Conservation (phyloP, 2,113 vertebrate species). For the Mus spicilegus region DNA sequence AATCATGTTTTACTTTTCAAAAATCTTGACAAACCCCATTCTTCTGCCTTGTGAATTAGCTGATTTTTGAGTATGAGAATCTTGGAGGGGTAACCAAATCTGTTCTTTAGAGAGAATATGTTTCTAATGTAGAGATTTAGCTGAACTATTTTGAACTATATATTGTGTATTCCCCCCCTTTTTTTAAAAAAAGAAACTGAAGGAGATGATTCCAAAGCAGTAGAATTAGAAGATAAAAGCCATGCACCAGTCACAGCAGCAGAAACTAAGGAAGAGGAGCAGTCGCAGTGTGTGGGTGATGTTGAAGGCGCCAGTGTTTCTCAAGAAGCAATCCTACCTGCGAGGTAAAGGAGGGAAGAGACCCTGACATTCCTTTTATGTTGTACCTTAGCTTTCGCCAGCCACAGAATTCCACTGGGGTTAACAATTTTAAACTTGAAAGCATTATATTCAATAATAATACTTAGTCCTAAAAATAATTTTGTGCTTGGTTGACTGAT, state of each 20-base stretch:
- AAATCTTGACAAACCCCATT: not conserved
- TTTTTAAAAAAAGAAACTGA: conserved; percentile 78
- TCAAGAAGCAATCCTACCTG: conserved; percentile 45
- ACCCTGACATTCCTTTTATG: not conserved
- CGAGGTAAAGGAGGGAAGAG: conserved; percentile 79
- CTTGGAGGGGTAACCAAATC: conserved; percentile 23
- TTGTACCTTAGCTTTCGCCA: not conserved
- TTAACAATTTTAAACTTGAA: conserved; percentile 33
- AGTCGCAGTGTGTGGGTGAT: conserved; percentile 24
- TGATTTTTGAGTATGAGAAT: conserved; percentile 44
- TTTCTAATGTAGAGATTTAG: conserved; percentile 50
- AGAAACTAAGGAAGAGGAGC: conserved; percentile 57
- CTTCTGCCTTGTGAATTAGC: not conserved
- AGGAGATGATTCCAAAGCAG: conserved; percentile 10
- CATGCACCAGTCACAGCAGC: conserved; percentile 42
- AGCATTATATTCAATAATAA: not conserved
- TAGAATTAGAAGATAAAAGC: conserved; percentile 74
- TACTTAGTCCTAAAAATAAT: not conserved
- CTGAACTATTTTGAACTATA: conserved; percentile 33
- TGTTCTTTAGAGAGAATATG: not conserved
- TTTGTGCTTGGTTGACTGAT: not conserved
- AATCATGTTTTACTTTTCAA: not conserved
- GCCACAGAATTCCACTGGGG: not conserved
- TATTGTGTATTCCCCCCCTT: conserved; percentile 18
- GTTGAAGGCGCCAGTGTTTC: conserved; percentile 50